Base-by-base conservation (phyloP, 2,113 vertebrate genomes). In the Archilochus colubris region DNA sequence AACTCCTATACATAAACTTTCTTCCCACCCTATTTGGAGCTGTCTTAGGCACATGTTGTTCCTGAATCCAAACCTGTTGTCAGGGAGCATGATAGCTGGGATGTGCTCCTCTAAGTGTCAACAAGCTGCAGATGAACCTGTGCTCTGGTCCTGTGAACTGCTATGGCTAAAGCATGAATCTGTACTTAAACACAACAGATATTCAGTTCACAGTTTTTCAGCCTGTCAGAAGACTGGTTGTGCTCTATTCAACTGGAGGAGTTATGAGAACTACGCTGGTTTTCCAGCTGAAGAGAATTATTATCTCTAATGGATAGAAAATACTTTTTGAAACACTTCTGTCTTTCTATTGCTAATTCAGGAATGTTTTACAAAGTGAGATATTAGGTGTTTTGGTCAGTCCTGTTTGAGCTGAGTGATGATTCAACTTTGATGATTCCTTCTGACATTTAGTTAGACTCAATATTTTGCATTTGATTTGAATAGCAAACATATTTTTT, bases 61-160 rank as follows among this genome's bases (percentile, higher is more conserved):
- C 4, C 31, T 1, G 2, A 51, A n/a, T 33, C 48, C 14, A 10
- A 23, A 12, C n/a, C 51, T 40, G 2, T 6, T 66, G 9, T 14
- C 46, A n/a, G 5, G 43, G 22, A 55, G 9, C 19, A 12, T 6
- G 20, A 57, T 11, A 85, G 50, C 13, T 66, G 36, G 10, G 43
- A 21, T 6, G 3, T 46, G 33, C 22, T 55, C 8, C 40, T 68
- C 0, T 4, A 53, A 25, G 28, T 44, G n/a, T 33, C 19, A 63
- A 18, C 27, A 48, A 82, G 64, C 43, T 91, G 69, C 36, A 66
- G 55, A 4, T 66, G n/a, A 58, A 33, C 12, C 59, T 36, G 22
- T 70, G 51, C 30, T 83, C 54, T 6, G 4, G 24, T 40, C 27
- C 40, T 53, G 0, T 36, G 36, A 54, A 40, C 44, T 69, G 20